Evolutionary conservation across 1,140 invertebrate species (phyloP).

Genomic region (Zelostemma sp.): DNA sequence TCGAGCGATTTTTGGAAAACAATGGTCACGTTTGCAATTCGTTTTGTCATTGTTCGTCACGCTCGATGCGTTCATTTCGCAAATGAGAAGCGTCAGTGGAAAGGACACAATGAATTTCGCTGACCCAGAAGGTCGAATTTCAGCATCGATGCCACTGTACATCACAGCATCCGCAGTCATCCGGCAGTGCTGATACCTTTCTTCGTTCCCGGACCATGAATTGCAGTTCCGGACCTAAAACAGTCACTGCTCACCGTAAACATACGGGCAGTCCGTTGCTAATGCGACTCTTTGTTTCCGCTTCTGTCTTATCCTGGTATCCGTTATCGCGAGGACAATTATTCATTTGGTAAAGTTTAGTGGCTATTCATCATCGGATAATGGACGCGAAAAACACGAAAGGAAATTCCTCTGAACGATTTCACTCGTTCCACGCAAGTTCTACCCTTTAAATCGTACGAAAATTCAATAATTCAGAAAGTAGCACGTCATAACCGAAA

Average conservation of each 20-base stretch:
- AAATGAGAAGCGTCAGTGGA: slow-evolving; percentile 15
- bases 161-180: not conserved
- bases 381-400: no score
- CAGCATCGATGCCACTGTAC: no score
- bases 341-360: no score
- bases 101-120: slow-evolving; percentile 10
- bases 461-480: slow-evolving; percentile 40
- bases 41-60: slow-evolving; percentile 4
- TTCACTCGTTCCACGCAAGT: no score
- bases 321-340: not conserved
- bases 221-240: not conserved
- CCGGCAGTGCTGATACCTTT: not conserved
- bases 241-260: not conserved
- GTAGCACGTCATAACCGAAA: slow-evolving; percentile 54
- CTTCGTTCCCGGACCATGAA: not conserved
- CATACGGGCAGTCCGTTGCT: not conserved
- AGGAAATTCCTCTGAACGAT: no score
- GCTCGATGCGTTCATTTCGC: slow-evolving; percentile 24
- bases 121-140: no score
- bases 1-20: no score
- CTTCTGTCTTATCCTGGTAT: not conserved
- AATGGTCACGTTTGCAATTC: no score
- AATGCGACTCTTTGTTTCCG: not conserved
- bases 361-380: no score
- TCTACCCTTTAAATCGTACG: not conserved